These are phyloP conservation scores for Venturia canescens DNA, from an alignment of 1,140 invertebrate species.

Conservation along the genomic window DNA sequence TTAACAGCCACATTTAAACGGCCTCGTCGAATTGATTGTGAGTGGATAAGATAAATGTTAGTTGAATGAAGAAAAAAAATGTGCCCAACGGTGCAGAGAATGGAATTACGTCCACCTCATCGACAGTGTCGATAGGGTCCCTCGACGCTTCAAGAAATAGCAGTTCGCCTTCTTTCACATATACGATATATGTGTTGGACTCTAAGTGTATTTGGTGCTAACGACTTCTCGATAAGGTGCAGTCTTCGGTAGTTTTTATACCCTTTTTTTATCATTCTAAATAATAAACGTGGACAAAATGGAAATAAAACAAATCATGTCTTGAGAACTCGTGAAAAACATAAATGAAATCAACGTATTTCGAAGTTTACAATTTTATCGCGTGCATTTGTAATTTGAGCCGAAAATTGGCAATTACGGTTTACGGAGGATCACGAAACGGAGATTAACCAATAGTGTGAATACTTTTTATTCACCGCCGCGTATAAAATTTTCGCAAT, in stretches of 20 bases:
- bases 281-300: too few relatives aligned
- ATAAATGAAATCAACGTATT: too few relatives aligned
- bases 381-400: too few relatives aligned
- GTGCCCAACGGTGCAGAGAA: constrained; percentile 8
- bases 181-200: not conserved
- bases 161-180: not conserved
- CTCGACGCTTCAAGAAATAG: not conserved
- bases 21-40: constrained; percentile 29
- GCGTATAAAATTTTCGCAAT: too few relatives aligned
- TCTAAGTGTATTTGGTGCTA: not conserved
- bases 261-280: not conserved
- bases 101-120: not conserved
- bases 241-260: not conserved
- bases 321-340: too few relatives aligned
- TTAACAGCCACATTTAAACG: constrained; percentile 1
- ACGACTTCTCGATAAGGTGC: constrained; percentile 6
- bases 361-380: too few relatives aligned
- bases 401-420: not conserved
- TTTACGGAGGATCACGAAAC: not conserved
- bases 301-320: too few relatives aligned
- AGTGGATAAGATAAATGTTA: not conserved
- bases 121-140: not conserved
- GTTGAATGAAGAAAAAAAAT: constrained; percentile 19
- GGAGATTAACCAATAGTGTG: too few relatives aligned
- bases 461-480: too few relatives aligned